Evolutionary conservation across 2,888 invertebrate species (phyloP).

Genomic region (Neoaliturus tenellus): DNA sequence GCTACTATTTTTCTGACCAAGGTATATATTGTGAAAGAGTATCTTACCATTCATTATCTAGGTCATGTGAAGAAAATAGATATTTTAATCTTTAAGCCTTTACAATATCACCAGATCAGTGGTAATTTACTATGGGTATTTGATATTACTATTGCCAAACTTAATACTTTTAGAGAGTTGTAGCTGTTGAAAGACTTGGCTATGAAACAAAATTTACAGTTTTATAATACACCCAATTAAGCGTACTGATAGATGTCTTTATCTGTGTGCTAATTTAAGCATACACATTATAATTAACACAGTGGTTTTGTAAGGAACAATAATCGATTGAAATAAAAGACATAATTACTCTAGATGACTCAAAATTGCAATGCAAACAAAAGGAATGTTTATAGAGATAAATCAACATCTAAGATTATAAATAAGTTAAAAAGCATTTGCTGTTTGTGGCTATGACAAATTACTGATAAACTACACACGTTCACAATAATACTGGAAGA

Average conservation of each 20-base stretch:
- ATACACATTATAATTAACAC: neutral
- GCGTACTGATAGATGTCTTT: constrained; percentile 7
- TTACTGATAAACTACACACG: neutral
- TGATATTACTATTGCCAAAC: too few relatives aligned
- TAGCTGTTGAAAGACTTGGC: constrained; percentile 10
- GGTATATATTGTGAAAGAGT: too few relatives aligned
- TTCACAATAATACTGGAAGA: constrained; percentile 1
- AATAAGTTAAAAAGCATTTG: neutral
- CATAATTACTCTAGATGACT: neutral
- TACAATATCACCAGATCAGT: too few relatives aligned
- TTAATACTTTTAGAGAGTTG: neutral
- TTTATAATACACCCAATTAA: constrained; percentile 13
- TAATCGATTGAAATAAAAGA: neutral
- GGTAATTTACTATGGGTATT: too few relatives aligned
- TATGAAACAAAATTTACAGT: neutral
- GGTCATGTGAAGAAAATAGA: too few relatives aligned
- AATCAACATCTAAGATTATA: neutral
- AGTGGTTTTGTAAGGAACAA: neutral
- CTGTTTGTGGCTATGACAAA: neutral
- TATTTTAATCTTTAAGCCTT: too few relatives aligned
- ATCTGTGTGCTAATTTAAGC: neutral
- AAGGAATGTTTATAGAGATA: constrained; percentile 8
- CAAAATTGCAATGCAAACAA: constrained; percentile 1
- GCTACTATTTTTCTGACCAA: too few relatives aligned
- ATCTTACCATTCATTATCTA: too few relatives aligned